Conservation (phyloP, 2,888 invertebrate species). For the Cheilosia soror region DNA sequence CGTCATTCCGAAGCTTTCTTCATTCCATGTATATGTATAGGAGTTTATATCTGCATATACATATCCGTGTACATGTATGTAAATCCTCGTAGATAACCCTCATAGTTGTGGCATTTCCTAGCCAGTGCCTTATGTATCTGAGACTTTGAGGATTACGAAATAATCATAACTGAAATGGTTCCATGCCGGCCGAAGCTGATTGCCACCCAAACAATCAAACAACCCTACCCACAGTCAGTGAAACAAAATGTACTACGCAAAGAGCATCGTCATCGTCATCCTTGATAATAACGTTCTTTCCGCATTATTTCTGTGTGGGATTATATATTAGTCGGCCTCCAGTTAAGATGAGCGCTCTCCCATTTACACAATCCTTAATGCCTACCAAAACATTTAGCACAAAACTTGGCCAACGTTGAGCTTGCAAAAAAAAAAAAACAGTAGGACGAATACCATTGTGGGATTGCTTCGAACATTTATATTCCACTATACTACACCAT, state of each 20-base stretch:
- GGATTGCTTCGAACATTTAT: slow-evolving; percentile 37
- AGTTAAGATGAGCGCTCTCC: slow-evolving; percentile 61
- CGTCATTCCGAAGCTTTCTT: neutral
- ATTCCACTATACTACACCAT: slow-evolving; percentile 27
- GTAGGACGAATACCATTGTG: slow-evolving; percentile 4
- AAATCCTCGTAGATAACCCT: neutral
- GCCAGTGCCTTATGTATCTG: slow-evolving; percentile 39
- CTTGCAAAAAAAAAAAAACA: neutral
- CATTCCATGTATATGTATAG: neutral
- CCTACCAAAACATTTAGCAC: slow-evolving; percentile 67
- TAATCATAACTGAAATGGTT: slow-evolving; percentile 64
- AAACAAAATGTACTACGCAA: slow-evolving; percentile 48
- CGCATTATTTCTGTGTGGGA: slow-evolving; percentile 65
- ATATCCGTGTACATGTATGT: too few relatives aligned
- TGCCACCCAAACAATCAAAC: slow-evolving; percentile 50
- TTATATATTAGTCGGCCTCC: slow-evolving; percentile 59
- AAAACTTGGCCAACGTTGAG: slow-evolving; percentile 49
- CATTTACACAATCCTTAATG: slow-evolving; percentile 68
- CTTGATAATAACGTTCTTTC: slow-evolving; percentile 68
- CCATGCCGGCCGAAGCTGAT: slow-evolving; percentile 48
- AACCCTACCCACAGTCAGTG: slow-evolving; percentile 11
- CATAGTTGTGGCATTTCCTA: slow-evolving; percentile 26
- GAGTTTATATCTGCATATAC: neutral
- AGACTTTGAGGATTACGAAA: slow-evolving; percentile 69
- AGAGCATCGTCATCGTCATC: slow-evolving; percentile 57